Percentiles rank a stretch among this genome's conserved stretches.
Conservation (phyloP, 2,888 invertebrate species). For the Leucozona laternaria region DNA sequence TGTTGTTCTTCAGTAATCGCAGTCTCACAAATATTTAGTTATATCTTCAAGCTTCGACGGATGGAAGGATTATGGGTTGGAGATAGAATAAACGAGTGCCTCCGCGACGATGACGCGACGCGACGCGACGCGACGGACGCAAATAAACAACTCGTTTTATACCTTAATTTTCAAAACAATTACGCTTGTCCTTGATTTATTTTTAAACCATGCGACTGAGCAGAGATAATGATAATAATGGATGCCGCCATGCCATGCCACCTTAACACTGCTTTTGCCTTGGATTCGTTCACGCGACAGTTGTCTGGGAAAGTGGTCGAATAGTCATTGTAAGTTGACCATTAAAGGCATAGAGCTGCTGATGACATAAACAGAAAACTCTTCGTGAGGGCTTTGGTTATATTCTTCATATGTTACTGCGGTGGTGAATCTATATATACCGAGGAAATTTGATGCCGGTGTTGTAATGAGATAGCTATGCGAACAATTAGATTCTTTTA, state of each 20-base stretch:
- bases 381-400: slow-evolving; percentile 23
- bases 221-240: slow-evolving; percentile 49
- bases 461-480: slow-evolving; percentile 63
- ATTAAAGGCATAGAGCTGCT: slow-evolving; percentile 16
- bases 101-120: not conserved
- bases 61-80: slow-evolving; percentile 43
- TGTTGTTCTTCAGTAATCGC: slow-evolving; percentile 11
- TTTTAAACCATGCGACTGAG: slow-evolving; percentile 57
- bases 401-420: not conserved
- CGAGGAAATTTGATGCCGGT: slow-evolving; percentile 41
- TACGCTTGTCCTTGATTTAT: slow-evolving; percentile 73
- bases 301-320: slow-evolving; percentile 51
- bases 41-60: not conserved
- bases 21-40: slow-evolving; percentile 25
- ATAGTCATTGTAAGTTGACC: slow-evolving; percentile 26
- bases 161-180: slow-evolving; percentile 72
- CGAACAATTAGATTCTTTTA: slow-evolving; percentile 68
- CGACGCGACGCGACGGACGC: slow-evolving; percentile 14
- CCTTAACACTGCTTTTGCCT: slow-evolving; percentile 1
- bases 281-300: slow-evolving; percentile 47
- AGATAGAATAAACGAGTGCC: slow-evolving; percentile 33
- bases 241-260: slow-evolving; percentile 20
- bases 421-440: not conserved
- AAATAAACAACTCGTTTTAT: slow-evolving; percentile 54
- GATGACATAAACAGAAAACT: slow-evolving; percentile 35